These are phyloP conservation scores for Nasalis larvatus DNA, from an alignment of 2,113 vertebrate species.

Conservation along the genomic window DNA sequence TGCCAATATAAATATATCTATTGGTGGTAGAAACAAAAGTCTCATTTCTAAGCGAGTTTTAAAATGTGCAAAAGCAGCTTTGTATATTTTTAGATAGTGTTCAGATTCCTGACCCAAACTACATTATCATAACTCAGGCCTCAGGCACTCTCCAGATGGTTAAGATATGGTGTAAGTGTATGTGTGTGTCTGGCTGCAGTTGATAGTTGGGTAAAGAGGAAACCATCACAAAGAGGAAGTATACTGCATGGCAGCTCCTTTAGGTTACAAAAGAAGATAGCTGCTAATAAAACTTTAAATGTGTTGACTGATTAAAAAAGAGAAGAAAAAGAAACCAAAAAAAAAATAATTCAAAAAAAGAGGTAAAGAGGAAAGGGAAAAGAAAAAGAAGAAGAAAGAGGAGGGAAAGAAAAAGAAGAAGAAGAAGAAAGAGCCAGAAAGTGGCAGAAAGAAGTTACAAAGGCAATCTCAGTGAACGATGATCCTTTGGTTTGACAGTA, in stretches of 20 bases:
- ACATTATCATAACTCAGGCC: neutral
- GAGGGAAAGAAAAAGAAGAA: neutral
- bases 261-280: slow-evolving; percentile 46
- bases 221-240: slow-evolving; percentile 65
- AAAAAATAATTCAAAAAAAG: neutral
- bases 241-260: neutral
- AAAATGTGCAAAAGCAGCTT: neutral
- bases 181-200: neutral
- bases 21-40: neutral
- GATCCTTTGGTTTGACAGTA: neutral
- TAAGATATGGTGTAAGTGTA: neutral
- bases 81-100: neutral
- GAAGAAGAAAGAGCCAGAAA: neutral
- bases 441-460: neutral
- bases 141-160: slow-evolving; percentile 24
- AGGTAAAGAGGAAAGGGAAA: neutral
- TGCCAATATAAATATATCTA: neutral
- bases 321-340: neutral
- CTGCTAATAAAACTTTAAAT: slow-evolving; percentile 31
- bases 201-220: slow-evolving; percentile 53
- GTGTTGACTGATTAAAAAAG: neutral
- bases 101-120: slow-evolving; percentile 6
- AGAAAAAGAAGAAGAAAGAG: neutral
- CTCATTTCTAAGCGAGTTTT: slow-evolving; percentile 22
- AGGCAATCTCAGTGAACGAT: neutral